Base-by-base conservation (phyloP, 2,888 invertebrate genomes). In the Pharmacophagus antenor region DNA sequence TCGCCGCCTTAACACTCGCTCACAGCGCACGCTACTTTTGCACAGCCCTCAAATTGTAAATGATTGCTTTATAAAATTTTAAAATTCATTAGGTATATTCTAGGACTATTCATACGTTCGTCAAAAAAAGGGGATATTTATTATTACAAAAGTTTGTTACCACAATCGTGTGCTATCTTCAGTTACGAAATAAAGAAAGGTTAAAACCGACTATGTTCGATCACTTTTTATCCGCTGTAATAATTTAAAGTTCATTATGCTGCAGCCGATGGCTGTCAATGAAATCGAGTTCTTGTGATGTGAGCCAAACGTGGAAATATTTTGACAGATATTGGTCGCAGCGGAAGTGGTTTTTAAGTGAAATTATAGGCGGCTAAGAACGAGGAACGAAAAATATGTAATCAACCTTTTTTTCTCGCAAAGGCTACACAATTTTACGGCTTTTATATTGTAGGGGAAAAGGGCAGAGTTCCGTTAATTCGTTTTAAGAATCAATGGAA, bases 231-330 rank as follows among this genome's bases (percentile, higher is more conserved):
- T 85, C 83, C 79, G 79, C 83, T 77, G 82, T 83, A 85, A 88
- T 89, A 88, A 90, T 88, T 89, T 89, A 88, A 88, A 87, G 86
- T 82, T 87, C 86, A 89, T 90, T 90, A 90, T 84, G 76, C 82
- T 80, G 78, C 80, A 80, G 80, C 80, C 82, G 80, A 76, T 79
- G 77, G 83, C 80, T 83, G 87, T 88, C 88, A 88, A 88, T 88
- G 88, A 83, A 85, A 89, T 84, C 88, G 75, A 84, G 88, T 88
- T 88, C 87, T 89, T 89, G 86, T 88, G 88, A 89, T 88, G 88
- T 83, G 74, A 78, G 71, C 78, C 80, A 83, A 81, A 85, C 82
- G 82, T 87, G 87, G 84, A 88, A 88, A 86, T 85, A 88, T 85
- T 86, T 84, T 88, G 88, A 88, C 88, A 88, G 85, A 88, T 88